Conservation (phyloP, 2,113 vertebrate genomes). For the Phocoena phocoena region DNA sequence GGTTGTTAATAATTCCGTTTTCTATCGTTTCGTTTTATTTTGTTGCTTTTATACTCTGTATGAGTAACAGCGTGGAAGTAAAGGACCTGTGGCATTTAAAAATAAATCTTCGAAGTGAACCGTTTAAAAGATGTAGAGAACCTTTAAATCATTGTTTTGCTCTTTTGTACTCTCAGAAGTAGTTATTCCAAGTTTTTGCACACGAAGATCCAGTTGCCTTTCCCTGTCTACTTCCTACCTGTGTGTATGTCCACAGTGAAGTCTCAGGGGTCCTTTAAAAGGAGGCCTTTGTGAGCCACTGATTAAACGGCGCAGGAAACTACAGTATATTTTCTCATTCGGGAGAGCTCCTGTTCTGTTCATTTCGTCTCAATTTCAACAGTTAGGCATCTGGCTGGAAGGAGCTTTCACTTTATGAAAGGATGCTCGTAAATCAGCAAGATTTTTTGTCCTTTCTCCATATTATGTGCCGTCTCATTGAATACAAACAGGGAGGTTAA, state of each 20-base stretch:
- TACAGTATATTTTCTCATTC: background rate
- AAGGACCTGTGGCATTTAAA: slow-evolving; percentile 26
- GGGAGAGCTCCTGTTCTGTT: background rate
- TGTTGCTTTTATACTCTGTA: slow-evolving; percentile 55
- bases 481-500: slow-evolving; percentile 65
- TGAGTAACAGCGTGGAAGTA: slow-evolving; percentile 23
- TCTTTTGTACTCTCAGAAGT: background rate
- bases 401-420: slow-evolving; percentile 48
- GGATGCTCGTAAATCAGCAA: slow-evolving; percentile 67
- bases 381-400: slow-evolving; percentile 2
- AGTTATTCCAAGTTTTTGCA: slow-evolving; percentile 8
- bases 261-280: background rate
- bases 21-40: slow-evolving; percentile 63
- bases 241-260: background rate
- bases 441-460: background rate
- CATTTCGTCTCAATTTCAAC: slow-evolving; percentile 37
- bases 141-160: background rate
- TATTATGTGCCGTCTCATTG: slow-evolving; percentile 46
- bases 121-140: slow-evolving; percentile 27
- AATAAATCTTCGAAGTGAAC: slow-evolving; percentile 51
- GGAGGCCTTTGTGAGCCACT: slow-evolving; percentile 33
- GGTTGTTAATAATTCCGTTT: slow-evolving; percentile 24
- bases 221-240: slow-evolving; percentile 15
- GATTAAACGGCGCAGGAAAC: slow-evolving; percentile 12
- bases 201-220: slow-evolving; percentile 25